Percentiles rank a stretch among this genome's conserved stretches.
phyloP scores from a whole-genome alignment of 2,113 vertebrate species.

The Ochotona curzoniae region DNA sequence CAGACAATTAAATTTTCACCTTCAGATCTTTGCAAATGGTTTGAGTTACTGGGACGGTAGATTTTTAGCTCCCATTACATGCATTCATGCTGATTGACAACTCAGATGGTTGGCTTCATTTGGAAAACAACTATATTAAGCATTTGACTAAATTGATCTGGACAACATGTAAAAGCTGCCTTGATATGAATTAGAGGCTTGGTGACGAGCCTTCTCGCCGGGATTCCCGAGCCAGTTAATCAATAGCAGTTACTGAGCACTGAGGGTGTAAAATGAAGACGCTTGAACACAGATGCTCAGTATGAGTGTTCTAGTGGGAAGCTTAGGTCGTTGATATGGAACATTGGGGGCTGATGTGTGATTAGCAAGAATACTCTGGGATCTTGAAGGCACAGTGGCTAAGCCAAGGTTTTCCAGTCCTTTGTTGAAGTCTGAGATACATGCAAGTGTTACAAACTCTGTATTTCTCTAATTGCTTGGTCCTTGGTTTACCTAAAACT shows the following conservation, averaged over 20 bases:
- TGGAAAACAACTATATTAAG: background rate
- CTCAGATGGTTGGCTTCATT: constrained; percentile 34
- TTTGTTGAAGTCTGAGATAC: background rate
- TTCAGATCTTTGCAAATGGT: background rate
- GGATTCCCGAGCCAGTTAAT: constrained; percentile 40
- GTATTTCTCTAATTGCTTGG: background rate
- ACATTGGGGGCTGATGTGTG: background rate
- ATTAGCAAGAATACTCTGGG: background rate
- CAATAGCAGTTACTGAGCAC: constrained; percentile 29
- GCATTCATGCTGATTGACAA: constrained; percentile 1
- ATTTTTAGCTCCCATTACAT: constrained; percentile 29
- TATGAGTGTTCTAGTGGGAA: background rate
- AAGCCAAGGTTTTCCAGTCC: background rate
- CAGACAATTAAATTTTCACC: background rate
- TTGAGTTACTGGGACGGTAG: background rate
- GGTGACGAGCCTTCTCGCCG: constrained; percentile 14
- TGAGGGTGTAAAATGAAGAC: background rate
- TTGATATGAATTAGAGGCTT: constrained; percentile 31
- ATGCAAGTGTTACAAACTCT: background rate
- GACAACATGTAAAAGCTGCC: background rate
- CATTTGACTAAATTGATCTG: background rate
- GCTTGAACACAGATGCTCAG: background rate
- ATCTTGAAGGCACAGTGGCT: background rate
- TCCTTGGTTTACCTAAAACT: background rate
- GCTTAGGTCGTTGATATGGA: background rate